phyloP scores from a whole-genome alignment of 2,888 invertebrate genomes.

The Drosophila melanocephala region DNA sequence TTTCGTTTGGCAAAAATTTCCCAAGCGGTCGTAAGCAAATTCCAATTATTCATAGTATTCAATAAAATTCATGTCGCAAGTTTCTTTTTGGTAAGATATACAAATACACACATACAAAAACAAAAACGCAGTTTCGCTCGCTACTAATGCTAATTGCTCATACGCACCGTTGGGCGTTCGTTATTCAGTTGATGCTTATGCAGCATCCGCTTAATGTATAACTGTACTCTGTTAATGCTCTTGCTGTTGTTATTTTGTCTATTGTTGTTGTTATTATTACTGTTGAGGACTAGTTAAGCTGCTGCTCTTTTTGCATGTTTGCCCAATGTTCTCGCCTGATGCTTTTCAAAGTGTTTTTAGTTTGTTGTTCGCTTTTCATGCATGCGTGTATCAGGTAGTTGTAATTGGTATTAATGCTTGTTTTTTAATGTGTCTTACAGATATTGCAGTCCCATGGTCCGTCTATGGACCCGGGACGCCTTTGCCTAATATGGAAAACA shows the following conservation, averaged over 20 bases:
- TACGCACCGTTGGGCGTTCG: constrained; percentile 68
- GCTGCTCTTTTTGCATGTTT: constrained; percentile 41
- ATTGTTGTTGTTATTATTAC: constrained; percentile 19
- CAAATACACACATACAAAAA: constrained; percentile 16
- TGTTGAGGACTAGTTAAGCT: constrained; percentile 17
- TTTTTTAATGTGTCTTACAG: constrained; percentile 68
- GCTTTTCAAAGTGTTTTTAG: constrained; percentile 10
- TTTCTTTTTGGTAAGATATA: constrained; percentile 37
- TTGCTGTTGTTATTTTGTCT: constrained; percentile 13
- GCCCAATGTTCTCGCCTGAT: constrained; percentile 24
- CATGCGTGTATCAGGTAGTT: constrained; percentile 7
- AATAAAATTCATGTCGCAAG: constrained; percentile 36
- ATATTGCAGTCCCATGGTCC: constrained; percentile 85
- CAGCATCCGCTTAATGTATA: constrained; percentile 32
- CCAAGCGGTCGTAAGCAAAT: constrained; percentile 26
- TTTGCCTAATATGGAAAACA: constrained; percentile 83
- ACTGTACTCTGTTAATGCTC: constrained; percentile 17
- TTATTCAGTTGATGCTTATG: constrained; percentile 28
- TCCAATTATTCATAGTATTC: constrained; percentile 38
- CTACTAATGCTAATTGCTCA: constrained; percentile 67
- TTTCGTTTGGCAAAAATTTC: constrained; percentile 5
- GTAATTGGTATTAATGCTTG: constrained; percentile 25
- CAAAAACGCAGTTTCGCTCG: constrained; percentile 17
- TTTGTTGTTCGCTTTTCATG: constrained; percentile 20
- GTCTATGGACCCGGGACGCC: constrained; percentile 83